phyloP scores from a whole-genome alignment of 2,797 vertebrate genomes.

The Mormyrus hasselquistii region DNA sequence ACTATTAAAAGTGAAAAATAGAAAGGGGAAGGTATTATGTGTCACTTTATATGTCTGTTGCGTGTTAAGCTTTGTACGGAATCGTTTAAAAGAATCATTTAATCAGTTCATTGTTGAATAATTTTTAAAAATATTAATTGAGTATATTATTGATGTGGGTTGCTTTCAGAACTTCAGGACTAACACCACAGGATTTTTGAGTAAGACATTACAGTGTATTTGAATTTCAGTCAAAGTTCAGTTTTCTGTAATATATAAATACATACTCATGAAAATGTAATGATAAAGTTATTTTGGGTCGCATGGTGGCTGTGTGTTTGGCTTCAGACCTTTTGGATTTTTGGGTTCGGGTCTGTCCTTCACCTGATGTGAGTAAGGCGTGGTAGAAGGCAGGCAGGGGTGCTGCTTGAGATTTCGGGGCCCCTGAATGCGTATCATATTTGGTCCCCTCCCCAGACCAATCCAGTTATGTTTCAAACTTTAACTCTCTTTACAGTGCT shows the following conservation, averaged over 20 bases:
- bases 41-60: neutral
- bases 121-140: neutral
- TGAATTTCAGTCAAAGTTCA: neutral
- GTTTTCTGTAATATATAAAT: neutral
- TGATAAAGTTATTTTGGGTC: neutral
- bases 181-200: neutral
- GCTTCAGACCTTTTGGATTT: neutral
- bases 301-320: neutral
- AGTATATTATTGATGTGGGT: neutral
- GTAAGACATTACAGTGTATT: neutral
- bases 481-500: neutral
- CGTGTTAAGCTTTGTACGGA: neutral
- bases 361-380: neutral
- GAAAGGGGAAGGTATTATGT: neutral
- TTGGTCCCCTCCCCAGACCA: neutral
- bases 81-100: neutral
- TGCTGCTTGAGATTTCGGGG: neutral
- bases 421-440: neutral
- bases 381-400: neutral
- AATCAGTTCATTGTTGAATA: neutral
- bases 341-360: neutral
- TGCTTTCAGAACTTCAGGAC: neutral
- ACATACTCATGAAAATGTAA: neutral
- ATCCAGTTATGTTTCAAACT: neutral
- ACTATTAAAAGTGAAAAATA: neutral